Evolutionary conservation across 2,888 invertebrate genomes (phyloP).

Genomic region (Orthosia cruda): DNA sequence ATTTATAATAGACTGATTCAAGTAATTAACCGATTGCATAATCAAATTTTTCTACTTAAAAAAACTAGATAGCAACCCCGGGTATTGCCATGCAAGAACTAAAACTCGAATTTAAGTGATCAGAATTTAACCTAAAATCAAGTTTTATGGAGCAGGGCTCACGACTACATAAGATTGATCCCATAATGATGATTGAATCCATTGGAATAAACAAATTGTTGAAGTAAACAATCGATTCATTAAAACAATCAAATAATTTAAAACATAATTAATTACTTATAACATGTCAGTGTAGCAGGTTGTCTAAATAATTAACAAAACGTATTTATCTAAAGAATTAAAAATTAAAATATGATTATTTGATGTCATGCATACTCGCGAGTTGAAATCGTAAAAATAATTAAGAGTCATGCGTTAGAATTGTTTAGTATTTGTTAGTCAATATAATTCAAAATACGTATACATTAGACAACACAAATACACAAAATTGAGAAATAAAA

Average conservation of each 20-base stretch:
- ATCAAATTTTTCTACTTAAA: conserved; percentile 89
- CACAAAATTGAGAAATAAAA: conserved; percentile 68
- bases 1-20: conserved; percentile 67
- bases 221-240: conserved; percentile 87
- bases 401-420: conserved; percentile 89
- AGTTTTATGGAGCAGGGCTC: conserved; percentile 88
- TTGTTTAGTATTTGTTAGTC: conserved; percentile 90
- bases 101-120: conserved; percentile 89
- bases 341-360: conserved; percentile 71
- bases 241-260: conserved; percentile 75
- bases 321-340: conserved; percentile 71
- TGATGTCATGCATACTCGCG: conserved; percentile 90
- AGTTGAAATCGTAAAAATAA: conserved; percentile 85
- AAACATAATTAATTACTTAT: conserved; percentile 73
- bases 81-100: conserved; percentile 90
- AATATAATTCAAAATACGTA: conserved; percentile 86
- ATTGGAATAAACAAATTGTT: conserved; percentile 81
- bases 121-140: conserved; percentile 85
- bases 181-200: conserved; percentile 71
- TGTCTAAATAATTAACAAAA: conserved; percentile 79
- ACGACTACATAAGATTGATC: conserved; percentile 81
- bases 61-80: conserved; percentile 90
- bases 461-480: conserved; percentile 71
- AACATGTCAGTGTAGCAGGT: conserved; percentile 84
- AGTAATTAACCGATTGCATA: conserved; percentile 87